phyloP scores from a whole-genome alignment of 2,113 vertebrate genomes.

The Myrmecobius fasciatus region DNA sequence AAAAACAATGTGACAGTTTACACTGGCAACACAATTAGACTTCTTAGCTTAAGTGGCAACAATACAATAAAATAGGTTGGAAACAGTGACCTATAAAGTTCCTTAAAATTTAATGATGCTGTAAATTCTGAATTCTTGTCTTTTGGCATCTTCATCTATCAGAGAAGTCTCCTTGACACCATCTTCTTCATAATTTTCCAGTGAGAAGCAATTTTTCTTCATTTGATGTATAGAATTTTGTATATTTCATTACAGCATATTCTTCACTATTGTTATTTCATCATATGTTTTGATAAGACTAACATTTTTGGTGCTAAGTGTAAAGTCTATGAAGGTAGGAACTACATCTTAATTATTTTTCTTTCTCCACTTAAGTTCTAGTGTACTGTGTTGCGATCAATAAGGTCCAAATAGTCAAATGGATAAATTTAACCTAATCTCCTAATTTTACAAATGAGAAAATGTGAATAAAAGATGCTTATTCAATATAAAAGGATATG shows the following conservation, averaged over 20 bases:
- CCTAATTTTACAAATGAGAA: neutral
- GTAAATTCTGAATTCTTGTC: neutral
- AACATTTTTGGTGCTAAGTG: neutral
- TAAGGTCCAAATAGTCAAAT: neutral
- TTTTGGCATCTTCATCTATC: neutral
- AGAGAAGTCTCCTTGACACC: neutral
- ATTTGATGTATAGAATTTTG: neutral
- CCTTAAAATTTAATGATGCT: neutral
- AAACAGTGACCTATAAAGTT: neutral
- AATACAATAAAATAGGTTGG: neutral
- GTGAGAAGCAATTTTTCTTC: neutral
- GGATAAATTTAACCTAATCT: neutral
- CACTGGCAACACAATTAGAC: neutral
- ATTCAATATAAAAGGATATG: neutral
- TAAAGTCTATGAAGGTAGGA: neutral
- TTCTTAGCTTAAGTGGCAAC: neutral
- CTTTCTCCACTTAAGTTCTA: neutral
- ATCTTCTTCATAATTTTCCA: neutral
- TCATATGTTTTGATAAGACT: neutral
- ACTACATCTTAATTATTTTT: neutral
- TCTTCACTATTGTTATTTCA: neutral
- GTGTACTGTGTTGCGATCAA: neutral
- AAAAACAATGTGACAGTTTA: neutral
- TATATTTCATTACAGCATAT: neutral
- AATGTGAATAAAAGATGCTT: neutral